phyloP scores from a whole-genome alignment of 2,888 invertebrate species.

The Caenorhabditis afra region DNA sequence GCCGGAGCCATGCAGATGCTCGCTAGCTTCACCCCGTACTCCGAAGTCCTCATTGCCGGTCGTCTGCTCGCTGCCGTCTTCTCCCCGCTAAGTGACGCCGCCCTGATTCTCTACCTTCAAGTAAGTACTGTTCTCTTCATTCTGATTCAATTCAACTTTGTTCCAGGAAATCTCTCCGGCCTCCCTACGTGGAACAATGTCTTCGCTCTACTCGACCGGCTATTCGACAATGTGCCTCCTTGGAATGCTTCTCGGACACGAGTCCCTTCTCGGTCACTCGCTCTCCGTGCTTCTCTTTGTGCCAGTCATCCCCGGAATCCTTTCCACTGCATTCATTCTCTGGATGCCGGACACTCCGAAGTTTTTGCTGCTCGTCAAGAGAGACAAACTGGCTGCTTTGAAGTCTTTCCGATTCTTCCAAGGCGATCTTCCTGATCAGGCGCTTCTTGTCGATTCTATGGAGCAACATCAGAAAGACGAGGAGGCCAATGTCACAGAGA shows the following conservation, averaged over 20 bases:
- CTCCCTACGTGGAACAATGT: constrained; percentile 74
- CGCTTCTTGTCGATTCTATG: constrained; percentile 53
- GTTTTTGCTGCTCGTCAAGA: constrained; percentile 66
- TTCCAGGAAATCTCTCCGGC: constrained; percentile 78
- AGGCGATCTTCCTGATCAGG: constrained; percentile 57
- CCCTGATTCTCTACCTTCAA: constrained; percentile 76
- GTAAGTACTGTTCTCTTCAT: constrained; percentile 26
- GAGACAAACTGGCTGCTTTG: constrained; percentile 65
- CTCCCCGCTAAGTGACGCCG: constrained; percentile 78
- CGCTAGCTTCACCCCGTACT: constrained; percentile 75
- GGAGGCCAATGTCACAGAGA: constrained; percentile 2
- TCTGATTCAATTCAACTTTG: too few species aligned
- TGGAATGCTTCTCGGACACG: constrained; percentile 77
- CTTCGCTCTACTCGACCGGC: constrained; percentile 75
- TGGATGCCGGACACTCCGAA: constrained; percentile 79
- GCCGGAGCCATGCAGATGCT: constrained; percentile 75
- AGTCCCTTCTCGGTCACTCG: constrained; percentile 72
- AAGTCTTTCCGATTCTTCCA: constrained; percentile 73
- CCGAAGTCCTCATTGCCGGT: constrained; percentile 73
- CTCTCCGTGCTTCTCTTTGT: constrained; percentile 73
- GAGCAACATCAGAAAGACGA: constrained; percentile 53
- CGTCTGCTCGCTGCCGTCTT: constrained; percentile 76
- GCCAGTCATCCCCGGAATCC: constrained; percentile 74
- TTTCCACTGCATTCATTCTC: constrained; percentile 69
- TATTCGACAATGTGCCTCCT: constrained; percentile 75